Evolutionary conservation across 2,797 vertebrate genomes (phyloP).

Genomic region (Takifugu rubripes): DNA sequence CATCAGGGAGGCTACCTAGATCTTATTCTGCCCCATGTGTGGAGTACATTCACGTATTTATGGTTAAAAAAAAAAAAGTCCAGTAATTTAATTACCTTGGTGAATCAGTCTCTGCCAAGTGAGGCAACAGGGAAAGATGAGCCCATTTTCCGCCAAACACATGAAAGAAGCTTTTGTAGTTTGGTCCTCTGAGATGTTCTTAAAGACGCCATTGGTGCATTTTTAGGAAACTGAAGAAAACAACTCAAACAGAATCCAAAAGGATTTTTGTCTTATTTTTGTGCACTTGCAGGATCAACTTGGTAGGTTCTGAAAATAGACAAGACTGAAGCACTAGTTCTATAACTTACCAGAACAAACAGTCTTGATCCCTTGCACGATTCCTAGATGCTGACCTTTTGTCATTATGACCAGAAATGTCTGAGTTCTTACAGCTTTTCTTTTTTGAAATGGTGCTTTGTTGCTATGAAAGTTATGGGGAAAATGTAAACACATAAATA

Average conservation of each 20-base stretch:
- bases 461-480: no score
- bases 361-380: no score
- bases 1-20: background rate
- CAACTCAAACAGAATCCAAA: background rate
- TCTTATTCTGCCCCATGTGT: background rate
- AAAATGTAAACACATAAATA: no score
- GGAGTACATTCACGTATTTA: background rate
- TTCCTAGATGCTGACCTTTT: no score
- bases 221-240: slow-evolving; percentile 5
- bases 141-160: background rate
- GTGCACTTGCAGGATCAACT: no score
- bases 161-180: slow-evolving; percentile 10
- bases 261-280: background rate
- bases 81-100: background rate
- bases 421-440: background rate
- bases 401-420: background rate
- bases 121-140: background rate
- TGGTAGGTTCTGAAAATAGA: no score
- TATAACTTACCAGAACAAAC: no score
- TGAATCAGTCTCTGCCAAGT: background rate
- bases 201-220: slow-evolving; percentile 14
- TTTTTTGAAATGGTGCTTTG: no score
- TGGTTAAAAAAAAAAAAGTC: background rate
- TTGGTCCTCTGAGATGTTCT: slow-evolving; percentile 6
- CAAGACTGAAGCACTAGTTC: no score